Percentiles rank a stretch among this genome's conserved stretches.
Evolutionary conservation across 2,797 vertebrate genomes (phyloP).

Genomic region (Coilia nasus): DNA sequence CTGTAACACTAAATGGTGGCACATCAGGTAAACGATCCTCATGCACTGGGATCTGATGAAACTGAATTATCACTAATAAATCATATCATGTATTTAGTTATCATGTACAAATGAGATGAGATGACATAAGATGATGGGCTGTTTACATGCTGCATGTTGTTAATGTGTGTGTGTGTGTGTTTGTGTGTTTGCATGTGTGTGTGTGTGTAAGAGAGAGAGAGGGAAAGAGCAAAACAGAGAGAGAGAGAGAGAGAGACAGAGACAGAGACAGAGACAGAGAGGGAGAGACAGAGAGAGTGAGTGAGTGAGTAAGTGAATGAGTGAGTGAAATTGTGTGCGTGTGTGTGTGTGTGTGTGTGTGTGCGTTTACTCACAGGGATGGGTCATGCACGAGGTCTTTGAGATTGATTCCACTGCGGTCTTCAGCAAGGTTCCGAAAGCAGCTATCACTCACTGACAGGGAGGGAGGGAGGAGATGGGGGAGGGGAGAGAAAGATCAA

Average conservation of each 20-base stretch:
- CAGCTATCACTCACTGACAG: constrained; percentile 96
- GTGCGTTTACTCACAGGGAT: constrained; percentile 88
- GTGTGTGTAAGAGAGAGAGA: constrained; percentile 20
- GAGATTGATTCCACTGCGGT: constrained; percentile 98
- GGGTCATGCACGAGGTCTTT: constrained; percentile 99
- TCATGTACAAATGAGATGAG: background rate
- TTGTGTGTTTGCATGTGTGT: background rate
- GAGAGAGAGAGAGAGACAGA: too few species aligned
- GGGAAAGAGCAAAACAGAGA: too few species aligned
- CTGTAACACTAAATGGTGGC: background rate
- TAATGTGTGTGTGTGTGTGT: background rate
- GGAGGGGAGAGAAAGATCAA: background rate
- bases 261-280: too few species aligned
- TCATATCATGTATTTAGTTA: background rate
- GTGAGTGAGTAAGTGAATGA: background rate
- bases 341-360: constrained; percentile 32
- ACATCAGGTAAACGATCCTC: background rate
- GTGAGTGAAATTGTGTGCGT: constrained; percentile 34
- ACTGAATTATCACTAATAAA: background rate
- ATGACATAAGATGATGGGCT: background rate
- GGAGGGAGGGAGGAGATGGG: background rate
- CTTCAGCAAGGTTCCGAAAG: constrained; percentile 97
- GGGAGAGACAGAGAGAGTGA: background rate
- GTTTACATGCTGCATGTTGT: constrained; percentile 12
- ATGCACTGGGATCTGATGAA: background rate